Percentiles rank a stretch among this genome's conserved stretches.
Evolutionary conservation across 2,888 invertebrate genomes (phyloP).

Genomic region (Tenthredo distinguenda): DNA sequence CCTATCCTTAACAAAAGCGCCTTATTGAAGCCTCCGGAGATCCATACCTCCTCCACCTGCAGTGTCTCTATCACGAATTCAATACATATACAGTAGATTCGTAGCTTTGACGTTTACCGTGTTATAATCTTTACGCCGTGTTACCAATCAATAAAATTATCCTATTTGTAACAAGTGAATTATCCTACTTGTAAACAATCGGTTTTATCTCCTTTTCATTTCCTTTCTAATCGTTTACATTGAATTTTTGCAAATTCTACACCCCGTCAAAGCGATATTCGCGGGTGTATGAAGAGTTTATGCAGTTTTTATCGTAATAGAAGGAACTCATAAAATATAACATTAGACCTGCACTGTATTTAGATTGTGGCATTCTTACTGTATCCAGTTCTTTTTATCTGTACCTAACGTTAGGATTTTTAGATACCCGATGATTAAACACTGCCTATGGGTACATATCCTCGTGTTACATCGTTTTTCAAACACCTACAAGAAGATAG

Average conservation of each 20-base stretch:
- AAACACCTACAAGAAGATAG: background rate
- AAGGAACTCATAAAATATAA: background rate
- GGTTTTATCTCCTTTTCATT: background rate
- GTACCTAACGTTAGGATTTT: background rate
- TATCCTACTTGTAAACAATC: no score
- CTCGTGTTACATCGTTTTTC: background rate
- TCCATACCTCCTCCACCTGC: background rate
- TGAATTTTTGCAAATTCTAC: background rate
- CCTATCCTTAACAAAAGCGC: slow-evolving; percentile 16
- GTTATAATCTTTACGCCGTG: background rate
- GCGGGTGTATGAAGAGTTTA: background rate
- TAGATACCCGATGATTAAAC: background rate
- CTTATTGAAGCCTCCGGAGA: slow-evolving; percentile 38
- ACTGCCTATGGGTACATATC: background rate
- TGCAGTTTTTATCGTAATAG: background rate
- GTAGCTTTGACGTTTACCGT: background rate
- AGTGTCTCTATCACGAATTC: slow-evolving; percentile 24
- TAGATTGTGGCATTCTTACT: background rate
- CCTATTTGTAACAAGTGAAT: no score
- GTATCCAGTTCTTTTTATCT: background rate
- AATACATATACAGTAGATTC: background rate
- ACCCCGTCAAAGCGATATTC: background rate
- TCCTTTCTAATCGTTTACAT: background rate
- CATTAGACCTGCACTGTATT: background rate
- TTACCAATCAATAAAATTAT: background rate